phyloP scores from a whole-genome alignment of 2,888 invertebrate genomes.

The Emmelina monodactyla region DNA sequence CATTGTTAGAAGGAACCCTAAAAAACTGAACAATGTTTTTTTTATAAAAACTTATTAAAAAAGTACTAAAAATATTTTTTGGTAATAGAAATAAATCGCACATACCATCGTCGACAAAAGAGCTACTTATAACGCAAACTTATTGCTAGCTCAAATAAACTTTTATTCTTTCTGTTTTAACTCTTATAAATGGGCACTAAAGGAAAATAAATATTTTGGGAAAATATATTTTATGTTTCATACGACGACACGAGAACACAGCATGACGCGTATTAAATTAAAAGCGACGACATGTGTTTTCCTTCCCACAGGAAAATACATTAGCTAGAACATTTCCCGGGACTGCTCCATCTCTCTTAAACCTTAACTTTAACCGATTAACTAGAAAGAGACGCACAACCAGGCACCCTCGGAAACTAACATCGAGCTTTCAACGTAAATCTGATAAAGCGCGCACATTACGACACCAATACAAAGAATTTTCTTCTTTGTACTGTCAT shows the following conservation, averaged over 20 bases:
- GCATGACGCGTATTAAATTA: slow-evolving; percentile 65
- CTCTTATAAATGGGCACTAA: slow-evolving; percentile 1
- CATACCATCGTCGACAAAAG: too few relatives aligned
- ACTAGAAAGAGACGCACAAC: slow-evolving; percentile 29
- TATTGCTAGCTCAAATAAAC: too few relatives aligned
- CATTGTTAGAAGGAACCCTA: too few relatives aligned
- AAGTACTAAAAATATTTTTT: too few relatives aligned
- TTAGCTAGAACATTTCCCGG: slow-evolving; percentile 60
- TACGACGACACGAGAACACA: slow-evolving; percentile 41
- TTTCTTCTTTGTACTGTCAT: slow-evolving; percentile 41
- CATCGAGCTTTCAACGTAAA: slow-evolving; percentile 63
- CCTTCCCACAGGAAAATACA: slow-evolving; percentile 65
- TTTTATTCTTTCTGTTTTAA: too few relatives aligned
- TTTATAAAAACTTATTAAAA: too few relatives aligned
- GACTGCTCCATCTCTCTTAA: slow-evolving; percentile 27
- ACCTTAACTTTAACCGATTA: slow-evolving; percentile 13
- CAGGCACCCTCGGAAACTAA: slow-evolving; percentile 53
- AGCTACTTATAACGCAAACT: too few relatives aligned
- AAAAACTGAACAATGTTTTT: too few relatives aligned
- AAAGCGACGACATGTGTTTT: slow-evolving; percentile 66
- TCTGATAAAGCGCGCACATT: slow-evolving; percentile 63
- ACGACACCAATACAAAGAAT: slow-evolving; percentile 56
- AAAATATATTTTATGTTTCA: slow-evolving; percentile 17
- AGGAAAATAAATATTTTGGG: slow-evolving; percentile 6
- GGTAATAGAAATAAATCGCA: too few relatives aligned